Evolutionary conservation across 2,113 vertebrate species (phyloP), one percentile per base, ranked within the genome.

Genomic region (Nipponia nippon): DNA sequence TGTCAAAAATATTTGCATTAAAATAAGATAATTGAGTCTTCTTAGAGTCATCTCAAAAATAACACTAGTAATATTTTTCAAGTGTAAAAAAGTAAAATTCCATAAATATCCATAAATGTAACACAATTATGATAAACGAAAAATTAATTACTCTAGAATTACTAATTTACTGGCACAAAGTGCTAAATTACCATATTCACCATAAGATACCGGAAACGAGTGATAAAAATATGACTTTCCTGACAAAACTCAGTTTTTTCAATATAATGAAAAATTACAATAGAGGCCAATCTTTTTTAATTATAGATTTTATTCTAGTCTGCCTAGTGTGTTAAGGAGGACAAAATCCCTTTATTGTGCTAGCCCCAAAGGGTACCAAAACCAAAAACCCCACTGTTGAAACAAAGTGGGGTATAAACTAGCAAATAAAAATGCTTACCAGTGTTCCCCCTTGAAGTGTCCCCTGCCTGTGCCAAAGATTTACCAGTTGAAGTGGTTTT

Each of bases 1-100:
- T 67, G 88, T 84, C 62, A 93, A 94, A 96, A 97, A 94, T 77
- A 89, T 83, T 93, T 94, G 38, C 72, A 92, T 90, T 75, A 83
- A 90, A 92, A 73, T 52, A 69, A 83, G 62, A 53, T 44, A 70
- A 88, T 59, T 78, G 42, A 12, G 4, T 87, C 19, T 4, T 67
- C 55, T 89, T 40, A 93, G 30, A 71, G 5, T 13, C 11, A 36
- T 83, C 44, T 73, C 25, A 95, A 44, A 83, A 89, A 59, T n/a
- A 90, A 52, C 36, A 84, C 18, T 2, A 66, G 16, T 38, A 75
- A 58, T 85, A 50, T 56, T 92, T 94, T 89, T 90, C 55, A 87
- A 67, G 69, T 47, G 46, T 42, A 62, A 85, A 85, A 87, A 93
- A 36, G 34, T 47, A 53, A 79, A 83, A 38, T 19, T 65, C n/a